Conservation (phyloP, 2,797 vertebrate genomes). For the Varecia variegata region DNA sequence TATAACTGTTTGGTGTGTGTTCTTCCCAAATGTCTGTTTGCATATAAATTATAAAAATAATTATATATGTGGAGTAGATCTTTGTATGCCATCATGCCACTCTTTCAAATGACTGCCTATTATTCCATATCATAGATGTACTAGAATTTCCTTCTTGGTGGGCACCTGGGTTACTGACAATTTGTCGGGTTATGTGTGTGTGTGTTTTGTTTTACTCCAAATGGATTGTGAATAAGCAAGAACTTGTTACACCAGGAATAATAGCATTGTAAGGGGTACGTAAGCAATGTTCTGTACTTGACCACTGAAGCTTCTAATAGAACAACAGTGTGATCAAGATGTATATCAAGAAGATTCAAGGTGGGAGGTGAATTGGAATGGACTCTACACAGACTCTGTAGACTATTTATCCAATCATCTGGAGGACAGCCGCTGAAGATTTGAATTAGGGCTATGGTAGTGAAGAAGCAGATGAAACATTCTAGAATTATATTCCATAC, state of each 20-base stretch:
- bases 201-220: not conserved
- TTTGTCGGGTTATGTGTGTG: not conserved
- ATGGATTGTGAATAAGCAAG: not conserved
- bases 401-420: not conserved
- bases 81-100: not conserved
- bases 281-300: not conserved
- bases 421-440: not conserved
- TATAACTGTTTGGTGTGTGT: not conserved
- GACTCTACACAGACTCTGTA: not conserved
- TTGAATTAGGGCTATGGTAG: not conserved
- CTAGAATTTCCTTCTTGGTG: not conserved
- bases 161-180: not conserved
- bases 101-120: not conserved
- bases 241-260: not conserved
- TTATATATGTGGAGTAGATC: not conserved
- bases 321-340: too few species aligned
- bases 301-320: not conserved
- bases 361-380: not conserved
- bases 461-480: not conserved
- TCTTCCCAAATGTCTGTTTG: not conserved
- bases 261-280: not conserved
- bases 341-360: not conserved
- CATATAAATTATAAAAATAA: not conserved
- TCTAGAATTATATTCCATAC: not conserved
- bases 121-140: not conserved